phyloP scores from a whole-genome alignment of 2,888 invertebrate species.

The Xanthorhoe designata region DNA sequence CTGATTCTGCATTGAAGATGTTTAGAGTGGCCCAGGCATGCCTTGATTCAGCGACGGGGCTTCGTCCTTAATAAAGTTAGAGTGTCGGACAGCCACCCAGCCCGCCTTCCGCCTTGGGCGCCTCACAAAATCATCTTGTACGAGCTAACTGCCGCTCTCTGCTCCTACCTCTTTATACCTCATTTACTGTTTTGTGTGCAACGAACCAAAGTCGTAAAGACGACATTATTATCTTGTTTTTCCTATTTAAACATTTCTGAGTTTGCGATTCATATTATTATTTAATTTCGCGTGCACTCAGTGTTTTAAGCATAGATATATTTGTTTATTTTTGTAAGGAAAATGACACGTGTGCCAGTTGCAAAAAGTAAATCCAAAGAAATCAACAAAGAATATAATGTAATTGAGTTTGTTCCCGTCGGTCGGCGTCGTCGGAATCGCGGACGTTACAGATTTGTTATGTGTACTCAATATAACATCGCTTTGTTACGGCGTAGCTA shows the following conservation, averaged over 20 bases:
- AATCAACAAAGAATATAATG: slow-evolving; percentile 53
- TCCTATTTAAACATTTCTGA: background rate
- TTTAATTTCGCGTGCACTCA: slow-evolving; percentile 5
- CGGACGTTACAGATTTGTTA: slow-evolving; percentile 61
- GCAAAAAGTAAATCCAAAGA: slow-evolving; percentile 37
- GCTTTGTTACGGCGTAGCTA: slow-evolving; percentile 62
- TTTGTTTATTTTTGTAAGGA: background rate
- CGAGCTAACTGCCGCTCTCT: slow-evolving; percentile 64
- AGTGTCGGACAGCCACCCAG: slow-evolving; percentile 64
- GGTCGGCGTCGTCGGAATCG: slow-evolving; percentile 44
- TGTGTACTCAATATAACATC: slow-evolving; percentile 63
- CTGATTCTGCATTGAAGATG: slow-evolving; percentile 12
- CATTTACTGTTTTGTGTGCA: slow-evolving; percentile 58
- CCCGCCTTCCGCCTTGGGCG: slow-evolving; percentile 63
- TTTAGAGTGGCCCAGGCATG: slow-evolving; percentile 16
- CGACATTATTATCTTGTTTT: slow-evolving; percentile 40
- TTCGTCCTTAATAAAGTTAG: slow-evolving; percentile 81
- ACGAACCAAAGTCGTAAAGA: slow-evolving; percentile 52
- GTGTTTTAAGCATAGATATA: background rate
- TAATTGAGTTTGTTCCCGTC: slow-evolving; percentile 59
- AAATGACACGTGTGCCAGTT: background rate
- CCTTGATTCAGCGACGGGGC: slow-evolving; percentile 76
- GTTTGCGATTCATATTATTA: background rate
- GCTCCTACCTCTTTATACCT: slow-evolving; percentile 55
- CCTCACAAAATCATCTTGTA: slow-evolving; percentile 65